Conservation (phyloP, 2,797 vertebrate genomes). For the Lithobates pipiens region DNA sequence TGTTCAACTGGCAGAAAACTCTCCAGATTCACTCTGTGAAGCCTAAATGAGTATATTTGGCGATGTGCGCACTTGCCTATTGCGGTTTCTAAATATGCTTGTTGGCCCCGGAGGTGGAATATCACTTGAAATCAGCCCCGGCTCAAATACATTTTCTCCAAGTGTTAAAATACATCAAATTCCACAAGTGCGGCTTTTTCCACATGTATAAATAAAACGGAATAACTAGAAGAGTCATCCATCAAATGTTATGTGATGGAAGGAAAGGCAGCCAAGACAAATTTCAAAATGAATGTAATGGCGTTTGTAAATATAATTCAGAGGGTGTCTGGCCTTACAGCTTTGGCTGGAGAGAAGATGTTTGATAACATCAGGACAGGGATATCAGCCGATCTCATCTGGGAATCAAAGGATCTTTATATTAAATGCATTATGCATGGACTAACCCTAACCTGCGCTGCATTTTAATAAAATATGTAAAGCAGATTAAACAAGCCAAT, state of each 20-base stretch:
- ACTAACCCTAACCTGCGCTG: conserved; percentile 24
- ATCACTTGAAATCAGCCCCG: neutral
- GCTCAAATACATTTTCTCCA: neutral
- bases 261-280: conserved; percentile 23
- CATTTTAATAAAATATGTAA: conserved; percentile 50
- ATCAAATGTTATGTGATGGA: conserved; percentile 20
- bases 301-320: conserved; percentile 26
- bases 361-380: conserved; percentile 26
- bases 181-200: neutral
- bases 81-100: too few relatives aligned
- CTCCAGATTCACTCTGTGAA: too few relatives aligned
- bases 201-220: neutral
- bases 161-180: neutral
- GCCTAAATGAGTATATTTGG: too few relatives aligned
- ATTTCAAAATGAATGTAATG: conserved; percentile 36
- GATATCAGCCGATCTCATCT: conserved; percentile 21
- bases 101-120: too few relatives aligned
- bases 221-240: conserved; percentile 5
- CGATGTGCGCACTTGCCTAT: too few relatives aligned
- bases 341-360: conserved; percentile 15
- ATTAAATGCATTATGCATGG: conserved; percentile 50
- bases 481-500: conserved; percentile 25
- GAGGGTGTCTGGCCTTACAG: neutral
- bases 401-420: conserved; percentile 33
- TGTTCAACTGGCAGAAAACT: too few relatives aligned